Evolutionary conservation across 53 echinoderm and acorn worm species (phyloP).

Genomic region (Paracentrotus lividus): DNA sequence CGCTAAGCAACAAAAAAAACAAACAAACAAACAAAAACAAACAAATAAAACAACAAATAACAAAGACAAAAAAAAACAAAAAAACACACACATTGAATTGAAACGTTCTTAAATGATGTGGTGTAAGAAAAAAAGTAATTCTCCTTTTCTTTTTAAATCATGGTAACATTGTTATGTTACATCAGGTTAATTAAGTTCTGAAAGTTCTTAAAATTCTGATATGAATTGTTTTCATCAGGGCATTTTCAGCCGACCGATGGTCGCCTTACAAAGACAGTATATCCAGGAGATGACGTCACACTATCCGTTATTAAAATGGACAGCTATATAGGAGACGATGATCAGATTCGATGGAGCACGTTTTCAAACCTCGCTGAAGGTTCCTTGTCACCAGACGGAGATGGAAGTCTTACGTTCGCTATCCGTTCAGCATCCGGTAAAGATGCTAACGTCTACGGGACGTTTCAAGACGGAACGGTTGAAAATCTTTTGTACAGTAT

Average conservation of each 20-base stretch:
- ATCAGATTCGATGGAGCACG: conserved; percentile 1
- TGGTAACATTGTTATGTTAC: too few species aligned
- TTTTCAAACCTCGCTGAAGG: conserved; percentile 52
- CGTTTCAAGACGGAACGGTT: not conserved
- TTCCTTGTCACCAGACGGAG: conserved; percentile 20
- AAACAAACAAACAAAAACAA: too few species aligned
- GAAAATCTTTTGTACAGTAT: conserved; percentile 1
- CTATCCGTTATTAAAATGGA: not conserved
- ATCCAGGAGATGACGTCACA: conserved; percentile 25
- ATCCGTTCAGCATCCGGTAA: not conserved
- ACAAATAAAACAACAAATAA: too few species aligned
- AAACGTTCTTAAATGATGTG: too few species aligned
- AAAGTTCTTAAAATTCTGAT: not conserved
- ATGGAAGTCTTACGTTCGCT: not conserved
- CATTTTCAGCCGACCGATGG: conserved; percentile 42
- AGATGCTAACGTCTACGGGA: conserved; percentile 2
- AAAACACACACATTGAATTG: too few species aligned
- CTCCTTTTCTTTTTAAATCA: too few species aligned
- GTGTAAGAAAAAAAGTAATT: too few species aligned
- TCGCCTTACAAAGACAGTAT: conserved; percentile 6
- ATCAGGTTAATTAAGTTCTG: too few species aligned
- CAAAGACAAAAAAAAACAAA: too few species aligned
- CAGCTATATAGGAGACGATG: too few species aligned
- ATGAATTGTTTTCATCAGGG: not conserved
- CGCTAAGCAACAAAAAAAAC: too few species aligned